phyloP scores from a whole-genome alignment of 2,797 vertebrate genomes.

The Champsocephalus esox region DNA sequence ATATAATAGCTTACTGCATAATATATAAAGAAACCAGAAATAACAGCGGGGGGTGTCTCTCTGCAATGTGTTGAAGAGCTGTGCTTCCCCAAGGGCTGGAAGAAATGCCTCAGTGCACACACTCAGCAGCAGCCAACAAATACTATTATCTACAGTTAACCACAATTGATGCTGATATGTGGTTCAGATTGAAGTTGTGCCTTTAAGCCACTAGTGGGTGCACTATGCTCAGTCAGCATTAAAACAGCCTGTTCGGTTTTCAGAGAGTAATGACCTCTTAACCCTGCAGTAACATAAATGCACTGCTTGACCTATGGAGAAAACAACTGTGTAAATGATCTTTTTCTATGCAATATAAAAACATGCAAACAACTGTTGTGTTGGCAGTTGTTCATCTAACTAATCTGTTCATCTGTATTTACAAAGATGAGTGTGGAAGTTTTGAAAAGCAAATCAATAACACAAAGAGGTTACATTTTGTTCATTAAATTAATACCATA shows the following conservation, averaged over 20 bases:
- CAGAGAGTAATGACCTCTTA: constrained; percentile 16
- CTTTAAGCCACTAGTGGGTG: constrained; percentile 81
- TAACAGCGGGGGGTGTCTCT: constrained; percentile 69
- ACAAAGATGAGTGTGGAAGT: background rate
- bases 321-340: background rate
- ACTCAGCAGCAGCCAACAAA: constrained; percentile 31
- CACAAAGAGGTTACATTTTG: background rate
- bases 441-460: background rate
- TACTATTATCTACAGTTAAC: constrained; percentile 21
- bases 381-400: background rate
- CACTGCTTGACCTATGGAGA: background rate
- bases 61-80: constrained; percentile 55
- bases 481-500: background rate
- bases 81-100: constrained; percentile 51
- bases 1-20: constrained; percentile 76
- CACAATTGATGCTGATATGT: constrained; percentile 25
- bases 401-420: background rate
- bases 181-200: constrained; percentile 34
- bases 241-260: background rate
- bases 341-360: background rate
- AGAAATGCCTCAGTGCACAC: constrained; percentile 43
- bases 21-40: constrained; percentile 74
- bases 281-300: constrained; percentile 8
- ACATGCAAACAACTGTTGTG: background rate
- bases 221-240: constrained; percentile 52